Percentiles rank a stretch among this genome's conserved stretches.
phyloP scores from a whole-genome alignment of 2,113 vertebrate genomes.

The human (Homo sapiens) region GRCh38 chr13:69754501-69755000 shows the following conservation, averaged over 20 bases:
- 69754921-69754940: neutral
- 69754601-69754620: rapidly evolving
- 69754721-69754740: neutral
- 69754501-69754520: neutral
- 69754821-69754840: neutral
- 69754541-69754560: neutral
- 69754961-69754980: neutral
- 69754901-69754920: neutral
- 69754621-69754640: neutral
- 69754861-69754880: neutral
- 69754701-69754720: neutral
- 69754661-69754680: neutral
- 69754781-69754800: neutral
- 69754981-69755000: neutral
- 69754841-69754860: neutral
- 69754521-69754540: neutral
- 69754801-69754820: neutral
- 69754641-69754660: neutral
- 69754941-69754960: neutral
- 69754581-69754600: neutral
- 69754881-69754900: neutral
- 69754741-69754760: neutral
- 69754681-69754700: neutral
- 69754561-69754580: neutral
- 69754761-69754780: neutral